Conservation (phyloP, 1,140 invertebrate genomes). For the Drosophila albomicans region DNA sequence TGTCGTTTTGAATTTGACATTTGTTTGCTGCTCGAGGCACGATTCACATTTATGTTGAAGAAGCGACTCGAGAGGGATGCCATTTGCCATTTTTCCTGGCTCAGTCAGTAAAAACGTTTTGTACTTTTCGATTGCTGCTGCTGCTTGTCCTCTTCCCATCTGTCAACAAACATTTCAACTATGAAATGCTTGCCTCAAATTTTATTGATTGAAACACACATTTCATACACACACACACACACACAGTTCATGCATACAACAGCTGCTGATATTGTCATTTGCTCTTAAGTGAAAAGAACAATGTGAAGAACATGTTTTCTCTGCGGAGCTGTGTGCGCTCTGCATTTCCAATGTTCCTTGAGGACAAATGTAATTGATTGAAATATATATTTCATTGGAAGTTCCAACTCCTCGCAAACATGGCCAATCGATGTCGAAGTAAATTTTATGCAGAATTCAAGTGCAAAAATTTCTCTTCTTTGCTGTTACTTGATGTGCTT, state of each 20-base stretch:
- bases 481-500: no score
- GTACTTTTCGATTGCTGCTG: not conserved
- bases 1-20: conserved; percentile 25
- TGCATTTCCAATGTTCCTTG: conserved; percentile 16
- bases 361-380: conserved; percentile 23
- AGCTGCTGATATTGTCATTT: conserved; percentile 17
- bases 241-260: not conserved
- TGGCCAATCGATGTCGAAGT: not conserved
- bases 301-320: conserved; percentile 6
- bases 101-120: conserved; percentile 23
- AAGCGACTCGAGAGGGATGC: not conserved
- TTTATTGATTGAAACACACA: conserved; percentile 39
- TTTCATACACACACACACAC: not conserved
- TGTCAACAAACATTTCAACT: conserved; percentile 19
- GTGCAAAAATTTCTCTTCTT: not conserved
- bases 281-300: conserved; percentile 2
- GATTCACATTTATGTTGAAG: conserved; percentile 24
- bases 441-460: not conserved
- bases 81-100: conserved; percentile 4
- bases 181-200: conserved; percentile 30
- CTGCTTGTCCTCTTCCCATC: not conserved
- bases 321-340: conserved; percentile 7
- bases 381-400: conserved; percentile 3
- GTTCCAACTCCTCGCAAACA: not conserved
- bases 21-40: conserved; percentile 20